Evolutionary conservation across 1,140 invertebrate genomes (phyloP).

Genomic region (Drosophila punjabiensis): DNA sequence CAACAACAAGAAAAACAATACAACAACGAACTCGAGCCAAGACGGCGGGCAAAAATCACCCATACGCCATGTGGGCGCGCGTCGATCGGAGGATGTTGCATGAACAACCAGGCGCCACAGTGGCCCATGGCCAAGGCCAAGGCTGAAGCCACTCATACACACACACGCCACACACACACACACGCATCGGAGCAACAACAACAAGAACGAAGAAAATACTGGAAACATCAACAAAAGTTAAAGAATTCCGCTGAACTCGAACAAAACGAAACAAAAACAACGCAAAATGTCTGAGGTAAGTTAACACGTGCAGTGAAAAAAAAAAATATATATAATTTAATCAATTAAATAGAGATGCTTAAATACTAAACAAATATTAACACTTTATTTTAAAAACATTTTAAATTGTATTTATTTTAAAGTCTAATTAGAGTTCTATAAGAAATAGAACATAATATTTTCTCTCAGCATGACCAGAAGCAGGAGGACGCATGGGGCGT

Average conservation of each 20-base stretch:
- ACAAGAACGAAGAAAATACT: constrained; percentile 22
- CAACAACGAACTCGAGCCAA: constrained; percentile 65
- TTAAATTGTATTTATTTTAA: background rate
- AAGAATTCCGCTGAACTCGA: constrained; percentile 37
- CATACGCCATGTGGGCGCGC: constrained; percentile 63
- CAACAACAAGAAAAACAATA: constrained; percentile 13
- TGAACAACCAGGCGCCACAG: constrained; percentile 32
- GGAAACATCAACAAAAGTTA: constrained; percentile 44
- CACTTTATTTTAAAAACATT: background rate
- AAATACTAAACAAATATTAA: background rate
- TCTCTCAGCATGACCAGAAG: constrained; percentile 9
- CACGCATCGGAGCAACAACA: constrained; percentile 15
- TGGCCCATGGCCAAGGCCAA: constrained; percentile 48
- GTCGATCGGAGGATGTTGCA: constrained; percentile 58
- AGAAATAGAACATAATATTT: background rate
- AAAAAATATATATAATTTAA: background rate
- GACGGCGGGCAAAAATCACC: constrained; percentile 37
- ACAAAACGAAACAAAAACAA: constrained; percentile 40
- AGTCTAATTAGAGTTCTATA: background rate
- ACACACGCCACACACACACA: constrained; percentile 20
- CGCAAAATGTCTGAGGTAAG: constrained; percentile 73
- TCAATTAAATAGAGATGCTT: background rate
- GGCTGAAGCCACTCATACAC: constrained; percentile 22
- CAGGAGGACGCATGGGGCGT: too few species aligned
- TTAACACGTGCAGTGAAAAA: constrained; percentile 3